A percentile compares a stretch with the other conserved stretches of the same genome.
phyloP scores from a whole-genome alignment of 2,113 vertebrate species.

The Ia io region DNA sequence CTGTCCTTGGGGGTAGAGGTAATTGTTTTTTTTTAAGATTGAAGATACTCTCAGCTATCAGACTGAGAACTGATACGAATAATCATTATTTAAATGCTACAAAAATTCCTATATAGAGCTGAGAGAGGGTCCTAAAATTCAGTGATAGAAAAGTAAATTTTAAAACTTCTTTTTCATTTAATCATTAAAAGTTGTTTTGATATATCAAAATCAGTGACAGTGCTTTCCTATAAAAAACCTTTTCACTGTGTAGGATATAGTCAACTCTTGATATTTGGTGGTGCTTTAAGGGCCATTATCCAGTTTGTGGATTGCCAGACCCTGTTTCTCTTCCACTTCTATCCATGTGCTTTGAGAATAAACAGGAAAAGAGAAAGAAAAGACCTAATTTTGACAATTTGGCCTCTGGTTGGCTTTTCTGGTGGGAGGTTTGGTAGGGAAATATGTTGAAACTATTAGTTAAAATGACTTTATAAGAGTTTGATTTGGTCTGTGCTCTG shows the following conservation, averaged over 20 bases:
- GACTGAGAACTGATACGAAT: slow-evolving; percentile 22
- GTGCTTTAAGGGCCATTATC: neutral
- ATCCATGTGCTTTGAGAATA: neutral
- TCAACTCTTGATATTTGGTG: slow-evolving; percentile 65
- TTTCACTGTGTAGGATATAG: slow-evolving; percentile 55
- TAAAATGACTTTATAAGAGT: slow-evolving; percentile 25
- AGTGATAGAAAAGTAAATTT: slow-evolving; percentile 50
- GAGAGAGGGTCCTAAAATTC: slow-evolving; percentile 49
- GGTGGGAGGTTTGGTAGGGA: neutral
- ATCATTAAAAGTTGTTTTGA: slow-evolving; percentile 12
- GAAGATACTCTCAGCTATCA: slow-evolving; percentile 36
- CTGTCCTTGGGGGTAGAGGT: neutral
- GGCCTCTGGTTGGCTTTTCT: slow-evolving; percentile 36
- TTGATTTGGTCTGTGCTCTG: slow-evolving; percentile 31
- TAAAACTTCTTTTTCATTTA: slow-evolving; percentile 53
- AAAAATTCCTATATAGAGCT: slow-evolving; percentile 27
- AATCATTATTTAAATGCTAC: slow-evolving; percentile 50
- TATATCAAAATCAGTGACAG: neutral
- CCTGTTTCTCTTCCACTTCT: neutral
- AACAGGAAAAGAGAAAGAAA: slow-evolving; percentile 10
- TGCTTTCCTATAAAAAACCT: slow-evolving; percentile 10
- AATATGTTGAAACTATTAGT: neutral
- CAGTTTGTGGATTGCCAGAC: slow-evolving; percentile 69
- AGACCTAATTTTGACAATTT: neutral
- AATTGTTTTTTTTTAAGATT: slow-evolving; percentile 43